Base-by-base conservation (phyloP, 2,113 vertebrate species). In the Syngnathus typhle region DNA sequence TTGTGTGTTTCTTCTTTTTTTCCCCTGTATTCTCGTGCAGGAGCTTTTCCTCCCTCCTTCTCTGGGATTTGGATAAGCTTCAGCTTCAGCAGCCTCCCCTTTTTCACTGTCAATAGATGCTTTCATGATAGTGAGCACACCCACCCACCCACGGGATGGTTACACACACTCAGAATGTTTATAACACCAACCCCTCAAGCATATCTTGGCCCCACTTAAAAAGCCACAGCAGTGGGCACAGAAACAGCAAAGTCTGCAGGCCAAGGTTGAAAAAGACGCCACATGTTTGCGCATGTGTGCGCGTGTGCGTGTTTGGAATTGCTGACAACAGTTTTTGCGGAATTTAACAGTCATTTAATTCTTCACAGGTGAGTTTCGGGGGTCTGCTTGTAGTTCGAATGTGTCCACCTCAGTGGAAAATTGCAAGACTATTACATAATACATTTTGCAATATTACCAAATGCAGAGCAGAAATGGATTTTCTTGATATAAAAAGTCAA, bases 1-100 rank as follows among this genome's bases (percentile, higher is more conserved):
- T 4, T 7, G 23, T 55, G 27, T 21, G 11, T 32, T 32, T 56
- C 4, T 5, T 32, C 54, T 32, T 12, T 56, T 58, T 36, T 58
- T 58, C 12, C 12, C 12, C 12, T 5, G 11, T 32, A 58, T 5
- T 8, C 55, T 3, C 15, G 12, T 16, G 55, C 51, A 62, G 51
- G 69, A 70, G 60, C 64, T 65, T 75, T 83, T 70, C 69, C n/a
- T 19, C 19, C 62, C 21, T 39, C 68, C 67, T 82, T 81, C 85
- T 87, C 76, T 84, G 66, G 78, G 77, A 74, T 82, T 84, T 85
- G 84, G 83, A 80, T 15, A 5, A 12, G 70, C 72, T 63, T 73
- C 67, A 51, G 67, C 75, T 72, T 68, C 61, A 44, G 70, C 71
- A 36, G 65, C 43, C 15, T 23, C 37, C 51, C 21, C 43, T 37